Percentiles rank a stretch among this genome's conserved stretches.
phyloP scores from a whole-genome alignment of 2,113 vertebrate genomes.

The Gobio gobio region DNA sequence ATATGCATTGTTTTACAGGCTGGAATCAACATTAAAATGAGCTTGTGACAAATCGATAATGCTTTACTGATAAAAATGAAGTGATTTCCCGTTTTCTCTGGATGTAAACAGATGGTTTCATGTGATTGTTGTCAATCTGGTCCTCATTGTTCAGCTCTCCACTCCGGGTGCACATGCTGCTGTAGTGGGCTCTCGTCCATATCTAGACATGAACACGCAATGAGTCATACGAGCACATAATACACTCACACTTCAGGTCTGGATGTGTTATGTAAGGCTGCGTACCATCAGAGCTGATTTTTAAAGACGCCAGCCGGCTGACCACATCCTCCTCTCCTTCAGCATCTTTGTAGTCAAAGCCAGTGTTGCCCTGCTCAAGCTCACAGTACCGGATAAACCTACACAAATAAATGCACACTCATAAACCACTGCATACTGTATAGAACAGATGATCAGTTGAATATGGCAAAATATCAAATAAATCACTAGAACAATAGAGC shows the following conservation, averaged over 20 bases:
- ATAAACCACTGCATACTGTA: background rate
- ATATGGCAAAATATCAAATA: too few species aligned
- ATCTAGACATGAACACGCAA: conserved; percentile 51
- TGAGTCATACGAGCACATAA: background rate
- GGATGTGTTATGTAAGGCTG: background rate
- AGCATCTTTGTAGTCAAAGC: conserved; percentile 72
- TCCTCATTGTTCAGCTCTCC: conserved; percentile 73
- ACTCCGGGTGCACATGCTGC: conserved; percentile 70
- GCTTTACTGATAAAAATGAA: background rate
- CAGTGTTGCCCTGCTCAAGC: conserved; percentile 75
- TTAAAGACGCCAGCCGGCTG: conserved; percentile 60
- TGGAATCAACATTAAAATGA: background rate
- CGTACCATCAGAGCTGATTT: conserved; percentile 72
- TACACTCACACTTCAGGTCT: background rate
- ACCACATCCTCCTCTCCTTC: conserved; percentile 64
- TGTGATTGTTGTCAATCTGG: background rate
- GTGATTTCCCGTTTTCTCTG: background rate
- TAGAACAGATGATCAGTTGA: background rate
- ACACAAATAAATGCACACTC: background rate
- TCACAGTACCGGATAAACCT: conserved; percentile 88
- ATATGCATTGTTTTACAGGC: background rate
- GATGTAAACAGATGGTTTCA: background rate
- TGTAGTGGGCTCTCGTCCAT: conserved; percentile 67
- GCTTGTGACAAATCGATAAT: background rate
- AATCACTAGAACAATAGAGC: too few species aligned